Percentiles rank a stretch among this genome's conserved stretches.
Evolutionary conservation across 2,888 invertebrate genomes (phyloP).

Genomic region (Drosophila leonis): DNA sequence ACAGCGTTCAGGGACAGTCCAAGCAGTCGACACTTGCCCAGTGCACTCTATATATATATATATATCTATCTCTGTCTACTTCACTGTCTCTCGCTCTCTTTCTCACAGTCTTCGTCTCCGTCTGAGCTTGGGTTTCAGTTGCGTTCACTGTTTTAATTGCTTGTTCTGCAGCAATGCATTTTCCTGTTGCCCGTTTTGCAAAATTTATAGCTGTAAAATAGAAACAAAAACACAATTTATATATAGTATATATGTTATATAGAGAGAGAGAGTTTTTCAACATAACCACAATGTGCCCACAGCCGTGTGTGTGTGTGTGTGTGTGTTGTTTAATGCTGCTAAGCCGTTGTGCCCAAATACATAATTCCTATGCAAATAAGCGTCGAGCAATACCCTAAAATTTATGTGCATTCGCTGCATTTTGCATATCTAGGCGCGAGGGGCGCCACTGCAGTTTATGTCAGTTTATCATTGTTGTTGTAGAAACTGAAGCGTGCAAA

Average conservation of each 20-base stretch:
- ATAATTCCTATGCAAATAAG: constrained; percentile 79
- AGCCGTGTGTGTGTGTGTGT: constrained; percentile 28
- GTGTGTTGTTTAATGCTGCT: constrained; percentile 71
- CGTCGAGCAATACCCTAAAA: constrained; percentile 66
- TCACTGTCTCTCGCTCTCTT: not conserved
- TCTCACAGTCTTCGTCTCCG: not conserved
- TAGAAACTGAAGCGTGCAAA: constrained; percentile 75
- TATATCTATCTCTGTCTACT: not conserved
- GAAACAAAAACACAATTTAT: constrained; percentile 59
- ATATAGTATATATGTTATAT: constrained; percentile 24
- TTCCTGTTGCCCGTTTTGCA: constrained; percentile 66
- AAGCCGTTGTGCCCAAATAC: constrained; percentile 76
- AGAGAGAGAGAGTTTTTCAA: constrained; percentile 56
- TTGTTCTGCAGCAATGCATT: constrained; percentile 79
- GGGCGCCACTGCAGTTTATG: constrained; percentile 14
- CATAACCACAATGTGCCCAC: constrained; percentile 64
- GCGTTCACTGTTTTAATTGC: constrained; percentile 68
- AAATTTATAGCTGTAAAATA: constrained; percentile 76
- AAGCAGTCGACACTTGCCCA: constrained; percentile 25
- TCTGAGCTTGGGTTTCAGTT: constrained; percentile 12
- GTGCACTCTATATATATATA: constrained; percentile 1
- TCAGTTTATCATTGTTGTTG: constrained; percentile 7
- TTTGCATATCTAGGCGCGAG: constrained; percentile 66
- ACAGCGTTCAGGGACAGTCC: constrained; percentile 43
- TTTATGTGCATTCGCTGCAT: constrained; percentile 70